Evolutionary conservation across 2,797 vertebrate species (phyloP), one percentile per base, ranked within the genome.

Genomic region (Spinus pinus): DNA sequence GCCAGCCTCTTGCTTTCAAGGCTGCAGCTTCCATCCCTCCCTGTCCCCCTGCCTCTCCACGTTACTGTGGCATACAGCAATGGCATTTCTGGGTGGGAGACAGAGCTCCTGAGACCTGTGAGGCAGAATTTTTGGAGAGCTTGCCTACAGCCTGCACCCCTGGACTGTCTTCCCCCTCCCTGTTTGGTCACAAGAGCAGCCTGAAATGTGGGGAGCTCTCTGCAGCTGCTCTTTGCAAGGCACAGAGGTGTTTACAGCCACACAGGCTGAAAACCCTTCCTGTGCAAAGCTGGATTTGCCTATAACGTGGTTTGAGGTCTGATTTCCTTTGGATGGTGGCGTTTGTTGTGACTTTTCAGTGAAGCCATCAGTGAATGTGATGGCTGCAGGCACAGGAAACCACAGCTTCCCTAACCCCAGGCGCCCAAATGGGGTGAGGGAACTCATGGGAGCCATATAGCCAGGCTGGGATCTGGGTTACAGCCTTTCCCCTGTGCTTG

Each of bases 111-210:
- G 62, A 77, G 28, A 44, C 39, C 20, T 49, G 20, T n/a, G 49
- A 72, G 53, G 73, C 11, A 30, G 27, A 1, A 1, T 39, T 90
- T 91, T 47, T 79, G 20, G 41, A 60, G 30, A 77, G 28, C 67
- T 58, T 75, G 41, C 30, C 33, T 28, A 8, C 8, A 84, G 46
- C 27, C 49, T 47, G 23, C 23, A 37, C 33, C 11, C 10, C 31
- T 51, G 37, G 21, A 24, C 33, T 78, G 15, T 81, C 7, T 61
- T 71, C 6, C 12, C 15, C 15, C 8, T 80, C 42, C 10, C 21
- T 0, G 0, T 47, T 37, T 2, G 6, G 19, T 58, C 3, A 0
- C 39, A 58, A 57, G n/a, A 89, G 47, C 66, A 82, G 39, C 30
- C 25, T 65, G 67, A 61, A 69, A 42, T 10, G 39, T 17, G 25